phyloP scores from a whole-genome alignment of 2,888 invertebrate species.

The Beris morrisii region DNA sequence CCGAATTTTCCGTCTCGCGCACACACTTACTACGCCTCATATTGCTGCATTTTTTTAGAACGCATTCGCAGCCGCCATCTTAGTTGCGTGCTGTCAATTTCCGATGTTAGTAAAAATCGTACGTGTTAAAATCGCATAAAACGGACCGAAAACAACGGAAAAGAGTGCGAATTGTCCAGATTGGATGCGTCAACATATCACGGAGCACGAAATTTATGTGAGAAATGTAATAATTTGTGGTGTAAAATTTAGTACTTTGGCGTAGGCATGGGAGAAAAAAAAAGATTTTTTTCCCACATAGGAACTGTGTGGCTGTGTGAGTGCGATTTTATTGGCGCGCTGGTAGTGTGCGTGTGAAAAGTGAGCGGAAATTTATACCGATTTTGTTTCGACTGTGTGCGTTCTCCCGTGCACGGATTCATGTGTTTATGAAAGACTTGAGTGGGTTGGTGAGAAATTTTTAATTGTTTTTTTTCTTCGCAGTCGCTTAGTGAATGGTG shows the following conservation, averaged over 20 bases:
- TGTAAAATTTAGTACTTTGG: slow-evolving; percentile 18
- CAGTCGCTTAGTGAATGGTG: too few species aligned
- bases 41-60: neutral
- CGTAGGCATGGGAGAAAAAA: slow-evolving; percentile 17
- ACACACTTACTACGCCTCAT: too few species aligned
- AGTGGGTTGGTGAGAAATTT: neutral
- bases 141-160: slow-evolving; percentile 15
- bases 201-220: slow-evolving; percentile 9
- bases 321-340: neutral
- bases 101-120: slow-evolving; percentile 21
- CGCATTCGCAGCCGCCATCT: slow-evolving; percentile 46
- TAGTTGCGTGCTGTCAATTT: slow-evolving; percentile 51
- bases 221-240: slow-evolving; percentile 20
- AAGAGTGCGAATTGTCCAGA: slow-evolving; percentile 4
- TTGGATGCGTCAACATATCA: neutral
- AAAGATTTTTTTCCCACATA: slow-evolving; percentile 25
- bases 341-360: neutral
- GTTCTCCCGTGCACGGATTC: neutral
- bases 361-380: slow-evolving; percentile 8
- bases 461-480: too few species aligned
- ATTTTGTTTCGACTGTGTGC: slow-evolving; percentile 1
- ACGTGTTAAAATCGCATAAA: slow-evolving; percentile 19
- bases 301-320: neutral
- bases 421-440: neutral
- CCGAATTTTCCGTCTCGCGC: too few species aligned